Percentiles rank a stretch among this genome's conserved stretches.
These are phyloP conservation scores for Bombus cullumanus DNA, from an alignment of 1,140 invertebrate genomes.

Conservation along the genomic window DNA sequence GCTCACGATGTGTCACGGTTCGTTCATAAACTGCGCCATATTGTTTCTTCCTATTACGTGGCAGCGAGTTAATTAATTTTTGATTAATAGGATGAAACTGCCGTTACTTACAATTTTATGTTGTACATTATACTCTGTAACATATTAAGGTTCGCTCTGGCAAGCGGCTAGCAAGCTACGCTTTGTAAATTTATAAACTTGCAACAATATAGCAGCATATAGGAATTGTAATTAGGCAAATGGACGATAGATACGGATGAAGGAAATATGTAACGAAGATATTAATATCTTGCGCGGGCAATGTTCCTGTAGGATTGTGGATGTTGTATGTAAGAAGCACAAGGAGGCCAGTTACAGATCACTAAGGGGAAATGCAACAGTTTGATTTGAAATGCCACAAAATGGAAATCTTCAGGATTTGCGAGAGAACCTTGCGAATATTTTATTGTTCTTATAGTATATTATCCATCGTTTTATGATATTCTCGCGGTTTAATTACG, in stretches of 20 bases:
- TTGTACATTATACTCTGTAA: not conserved
- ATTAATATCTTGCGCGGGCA: not conserved
- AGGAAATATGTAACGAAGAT: not conserved
- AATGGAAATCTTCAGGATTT: no score
- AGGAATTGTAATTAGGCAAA: not conserved
- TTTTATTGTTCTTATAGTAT: not conserved
- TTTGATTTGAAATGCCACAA: no score
- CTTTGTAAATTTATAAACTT: not conserved
- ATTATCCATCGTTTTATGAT: no score
- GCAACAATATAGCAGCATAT: not conserved
- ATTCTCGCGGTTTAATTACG: no score
- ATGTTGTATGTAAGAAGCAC: no score
- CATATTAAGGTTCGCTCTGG: not conserved
- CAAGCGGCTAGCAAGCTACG: not conserved
- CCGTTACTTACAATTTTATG: not conserved
- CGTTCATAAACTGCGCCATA: not conserved
- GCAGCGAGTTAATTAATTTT: conserved; percentile 3
- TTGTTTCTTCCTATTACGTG: not conserved
- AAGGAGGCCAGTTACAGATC: no score
- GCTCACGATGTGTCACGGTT: not conserved
- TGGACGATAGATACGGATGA: not conserved
- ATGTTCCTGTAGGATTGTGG: no score
- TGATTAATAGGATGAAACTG: not conserved
- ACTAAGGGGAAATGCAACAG: no score
- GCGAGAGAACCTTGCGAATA: no score